Evolutionary conservation across 2,113 vertebrate genomes (phyloP).

Genomic region (Coptodon rendalli): DNA sequence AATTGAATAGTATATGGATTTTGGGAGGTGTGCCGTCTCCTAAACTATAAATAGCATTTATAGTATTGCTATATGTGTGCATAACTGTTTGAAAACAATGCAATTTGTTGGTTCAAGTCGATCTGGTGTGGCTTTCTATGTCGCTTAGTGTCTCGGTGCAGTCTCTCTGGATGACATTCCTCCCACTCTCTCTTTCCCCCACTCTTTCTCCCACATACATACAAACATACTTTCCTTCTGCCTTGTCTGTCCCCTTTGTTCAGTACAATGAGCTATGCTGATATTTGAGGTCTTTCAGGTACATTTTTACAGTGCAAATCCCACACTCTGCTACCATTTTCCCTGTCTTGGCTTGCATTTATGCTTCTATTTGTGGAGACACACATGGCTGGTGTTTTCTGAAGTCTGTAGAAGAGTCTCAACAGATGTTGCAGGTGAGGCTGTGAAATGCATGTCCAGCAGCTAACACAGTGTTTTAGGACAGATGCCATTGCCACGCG

Average conservation of each 20-base stretch:
- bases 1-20: not conserved
- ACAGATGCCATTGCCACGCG: constrained; percentile 2
- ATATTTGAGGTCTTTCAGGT: not conserved
- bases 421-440: constrained; percentile 2
- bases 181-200: not conserved
- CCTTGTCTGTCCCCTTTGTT: not conserved
- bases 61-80: not conserved
- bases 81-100: not conserved
- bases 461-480: not conserved
- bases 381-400: not conserved
- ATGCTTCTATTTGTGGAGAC: not conserved
- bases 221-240: not conserved
- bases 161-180: not conserved
- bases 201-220: not conserved
- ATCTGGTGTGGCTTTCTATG: not conserved
- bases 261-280: not conserved
- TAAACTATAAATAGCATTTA: not conserved
- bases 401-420: not conserved
- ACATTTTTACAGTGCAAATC: not conserved
- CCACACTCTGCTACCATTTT: not conserved
- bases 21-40: not conserved
- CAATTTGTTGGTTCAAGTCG: not conserved
- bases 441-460: not conserved
- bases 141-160: not conserved
- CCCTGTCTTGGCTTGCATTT: not conserved